Evolutionary conservation across 2,797 vertebrate genomes (phyloP), one percentile per base, ranked within the genome.

Genomic region (Pseudotriccus pelzelni): DNA sequence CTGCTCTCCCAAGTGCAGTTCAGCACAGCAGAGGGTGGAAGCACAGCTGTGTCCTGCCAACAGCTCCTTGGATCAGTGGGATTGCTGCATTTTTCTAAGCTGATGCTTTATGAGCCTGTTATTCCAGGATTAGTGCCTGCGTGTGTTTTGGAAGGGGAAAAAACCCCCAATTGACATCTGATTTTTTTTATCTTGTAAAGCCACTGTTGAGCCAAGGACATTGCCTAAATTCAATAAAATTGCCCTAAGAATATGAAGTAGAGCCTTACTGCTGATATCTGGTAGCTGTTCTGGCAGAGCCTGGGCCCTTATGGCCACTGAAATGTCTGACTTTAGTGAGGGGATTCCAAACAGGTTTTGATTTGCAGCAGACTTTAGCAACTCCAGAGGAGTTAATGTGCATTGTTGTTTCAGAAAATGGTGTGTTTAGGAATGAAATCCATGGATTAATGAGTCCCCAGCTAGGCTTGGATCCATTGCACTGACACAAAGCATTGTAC

Each of bases 41-140:
- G 69, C 80, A 63, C 64, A 62, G 52, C 66, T 4, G 0, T 88
- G 50, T 83, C 92, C 72, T 0, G 1, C 62, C 62, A 72, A 82
- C 83, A 68, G 50, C 86, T 87, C 2, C 36, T 56, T 66, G 89
- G 69, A 56, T 90, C 77, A 7, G 32, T 73, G 73, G 76, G 58
- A 56, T 88, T 50, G 13, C 94, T 84, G 84, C 86, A 23, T 93
- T 94, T 84, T 94, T 67, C 73, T 70, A 62, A 89, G 76, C 73
- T 90, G 80, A 67, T 90, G 91, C 85, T 96, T 94, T 77, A 88
- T 30, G 60, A 93, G 73, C 60, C 89, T 84, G 21, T 93, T 93
- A 88, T 85, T 95, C 84, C 60, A 73, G 89, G 80, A 95, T 93
- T 94, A 90, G 64, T 39, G 66, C 83, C 90, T 92, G 28, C 44